Evolutionary conservation across 1,140 invertebrate genomes (phyloP), one percentile per base, ranked within the genome.

Genomic region (Maniola jurtina): DNA sequence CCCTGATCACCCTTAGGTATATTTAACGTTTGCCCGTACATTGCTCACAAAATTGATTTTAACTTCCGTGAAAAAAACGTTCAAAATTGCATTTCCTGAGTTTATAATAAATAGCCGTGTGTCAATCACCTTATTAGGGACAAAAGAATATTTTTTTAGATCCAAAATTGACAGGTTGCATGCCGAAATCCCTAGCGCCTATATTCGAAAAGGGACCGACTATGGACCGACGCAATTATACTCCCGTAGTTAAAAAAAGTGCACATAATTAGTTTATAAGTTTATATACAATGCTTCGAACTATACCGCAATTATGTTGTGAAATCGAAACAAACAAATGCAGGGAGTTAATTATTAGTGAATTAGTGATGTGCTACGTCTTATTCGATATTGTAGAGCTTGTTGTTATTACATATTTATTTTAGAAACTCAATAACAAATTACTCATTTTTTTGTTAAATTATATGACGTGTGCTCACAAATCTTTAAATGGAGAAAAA

Each of bases 231-330:
- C 73, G 59, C 64, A 80, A 88, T 86, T 85, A 83, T 77, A 67
- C 69, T 62, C 45, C 71, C 68, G 57, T 10, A 50, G 48, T 75
- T 7, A 65, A 70, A 77, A 85, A 83, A 87, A 84, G 70, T 72
- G 75, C 73, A 76, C 68, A 82, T 85, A 86, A 87, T 89, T 87
- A 87, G 80, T 83, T 84, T 81, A 88, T 83, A 79, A 88, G 78
- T 84, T 85, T 84, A 89, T 77, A 85, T 25, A 25, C 79, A 87
- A 83, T 83, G 74, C 77, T 73, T 77, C 73, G 77, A 80, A 70
- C 65, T 74, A 80, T 79, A 69, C 82, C 70, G 76, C 80, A 84
- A 88, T 88, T 86, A 85, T 86, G 64, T 78, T 73, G 73, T 76
- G 75, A 76, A 80, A 76, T 83, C 76, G 76, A 80, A 70, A 50